Conservation (phyloP, 37 sponge, comb jelly and placozoan genomes). For the Dysidea cf. avara region DNA sequence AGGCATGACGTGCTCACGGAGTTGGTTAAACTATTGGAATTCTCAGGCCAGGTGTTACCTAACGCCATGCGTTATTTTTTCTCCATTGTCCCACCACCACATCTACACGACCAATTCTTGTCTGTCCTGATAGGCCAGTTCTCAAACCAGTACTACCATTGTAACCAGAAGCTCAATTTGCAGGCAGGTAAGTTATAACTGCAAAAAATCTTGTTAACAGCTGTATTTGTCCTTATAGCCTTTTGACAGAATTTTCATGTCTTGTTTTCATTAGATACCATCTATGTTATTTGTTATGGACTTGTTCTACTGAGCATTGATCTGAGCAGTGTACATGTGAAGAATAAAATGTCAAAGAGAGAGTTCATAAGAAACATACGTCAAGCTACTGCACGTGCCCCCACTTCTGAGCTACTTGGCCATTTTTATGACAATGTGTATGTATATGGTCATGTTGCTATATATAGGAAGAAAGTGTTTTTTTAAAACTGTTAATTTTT, state of each 20-base stretch:
- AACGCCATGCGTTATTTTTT: conserved; percentile 80
- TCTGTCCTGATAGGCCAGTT: conserved; percentile 59
- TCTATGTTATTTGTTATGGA: conserved; percentile 78
- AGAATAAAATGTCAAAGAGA: conserved; percentile 94
- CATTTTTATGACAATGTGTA: conserved; percentile 87
- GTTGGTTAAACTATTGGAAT: conserved; percentile 46
- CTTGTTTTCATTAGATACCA: conserved; percentile 33
- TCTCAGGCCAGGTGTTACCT: conserved; percentile 57
- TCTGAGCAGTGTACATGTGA: conserved; percentile 78
- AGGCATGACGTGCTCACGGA: conserved; percentile 50
- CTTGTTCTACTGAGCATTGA: conserved; percentile 83
- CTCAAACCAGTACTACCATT: conserved; percentile 48
- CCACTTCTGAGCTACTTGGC: conserved; percentile 49
- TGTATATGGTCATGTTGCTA: conserved; percentile 76
- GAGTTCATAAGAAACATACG: conserved; percentile 85
- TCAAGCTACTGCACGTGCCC: conserved; percentile 36
- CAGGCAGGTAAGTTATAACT: conserved; percentile 52
- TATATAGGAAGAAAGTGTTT: background rate
- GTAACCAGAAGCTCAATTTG: conserved; percentile 42
- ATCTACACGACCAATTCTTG: conserved; percentile 50
- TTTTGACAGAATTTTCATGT: too few species aligned
- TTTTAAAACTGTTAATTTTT: too few species aligned
- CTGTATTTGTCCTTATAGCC: too few species aligned
- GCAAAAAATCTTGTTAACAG: too few species aligned
- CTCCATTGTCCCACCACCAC: conserved; percentile 72